Evolutionary conservation across 2,113 vertebrate genomes (phyloP).

Genomic region (Phocoena sinus): DNA sequence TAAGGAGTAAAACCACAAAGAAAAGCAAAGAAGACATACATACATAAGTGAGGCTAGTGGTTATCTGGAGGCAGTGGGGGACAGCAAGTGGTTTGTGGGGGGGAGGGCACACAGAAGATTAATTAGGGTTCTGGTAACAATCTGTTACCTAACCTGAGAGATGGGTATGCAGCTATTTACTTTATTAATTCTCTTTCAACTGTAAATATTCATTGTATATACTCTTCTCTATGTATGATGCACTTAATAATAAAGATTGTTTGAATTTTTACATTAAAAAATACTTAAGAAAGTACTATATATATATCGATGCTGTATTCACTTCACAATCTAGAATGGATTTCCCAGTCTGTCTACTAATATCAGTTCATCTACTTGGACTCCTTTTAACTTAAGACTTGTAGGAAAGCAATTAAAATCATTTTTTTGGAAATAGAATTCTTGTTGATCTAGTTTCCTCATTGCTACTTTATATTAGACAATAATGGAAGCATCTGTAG

Average conservation of each 20-base stretch:
- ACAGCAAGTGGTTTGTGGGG: background rate
- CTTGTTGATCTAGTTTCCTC: background rate
- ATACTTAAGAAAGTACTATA: background rate
- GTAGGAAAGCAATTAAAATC: background rate
- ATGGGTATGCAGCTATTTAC: background rate
- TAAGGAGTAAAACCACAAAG: background rate
- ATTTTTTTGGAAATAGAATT: background rate
- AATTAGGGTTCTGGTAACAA: background rate
- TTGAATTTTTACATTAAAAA: background rate
- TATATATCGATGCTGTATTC: background rate
- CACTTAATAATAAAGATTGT: background rate
- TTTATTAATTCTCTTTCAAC: background rate
- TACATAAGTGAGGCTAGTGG: background rate
- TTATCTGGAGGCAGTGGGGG: background rate
- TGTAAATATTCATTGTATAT: background rate
- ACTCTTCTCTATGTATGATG: background rate
- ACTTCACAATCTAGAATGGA: background rate
- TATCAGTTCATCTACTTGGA: background rate
- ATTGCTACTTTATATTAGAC: background rate
- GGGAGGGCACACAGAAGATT: background rate
- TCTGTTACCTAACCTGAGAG: background rate
- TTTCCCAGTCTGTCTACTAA: background rate
- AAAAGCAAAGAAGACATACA: background rate
- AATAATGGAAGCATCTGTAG: background rate
- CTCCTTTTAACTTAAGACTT: constrained; percentile 8